Conservation (phyloP, 2,113 vertebrate species). For the Gambusia holbrooki region DNA sequence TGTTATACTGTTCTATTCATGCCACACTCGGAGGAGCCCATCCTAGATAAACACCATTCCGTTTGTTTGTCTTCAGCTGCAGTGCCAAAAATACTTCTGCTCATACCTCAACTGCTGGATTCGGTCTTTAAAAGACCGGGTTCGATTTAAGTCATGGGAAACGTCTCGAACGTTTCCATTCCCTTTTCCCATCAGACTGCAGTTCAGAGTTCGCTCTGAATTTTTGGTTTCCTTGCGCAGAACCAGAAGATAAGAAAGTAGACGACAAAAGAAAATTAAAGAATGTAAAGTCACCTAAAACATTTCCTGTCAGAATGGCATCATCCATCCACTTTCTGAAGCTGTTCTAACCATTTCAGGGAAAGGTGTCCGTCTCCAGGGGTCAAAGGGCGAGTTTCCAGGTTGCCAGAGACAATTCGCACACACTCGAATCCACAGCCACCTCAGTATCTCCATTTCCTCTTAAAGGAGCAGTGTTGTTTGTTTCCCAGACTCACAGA, state of each 20-base stretch:
- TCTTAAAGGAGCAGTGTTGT: too few species aligned
- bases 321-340: not conserved
- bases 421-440: not conserved
- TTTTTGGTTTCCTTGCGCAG: not conserved
- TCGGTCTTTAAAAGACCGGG: not conserved
- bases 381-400: not conserved
- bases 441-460: not conserved
- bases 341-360: not conserved
- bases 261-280: not conserved
- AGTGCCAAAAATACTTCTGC: slow-evolving; percentile 56
- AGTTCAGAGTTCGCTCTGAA: not conserved
- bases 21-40: not conserved
- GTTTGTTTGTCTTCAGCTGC: not conserved
- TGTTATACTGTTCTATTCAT: slow-evolving; percentile 7
- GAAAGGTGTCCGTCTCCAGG: not conserved
- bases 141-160: not conserved
- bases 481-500: too few species aligned
- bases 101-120: not conserved
- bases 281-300: not conserved
- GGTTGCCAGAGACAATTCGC: not conserved
- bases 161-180: not conserved
- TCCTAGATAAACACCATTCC: not conserved
- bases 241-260: not conserved
- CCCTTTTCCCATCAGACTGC: not conserved
- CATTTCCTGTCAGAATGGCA: not conserved